These are phyloP conservation scores for Listrodromus nycthemerus DNA, from an alignment of 2,888 invertebrate genomes.

Conservation along the genomic window DNA sequence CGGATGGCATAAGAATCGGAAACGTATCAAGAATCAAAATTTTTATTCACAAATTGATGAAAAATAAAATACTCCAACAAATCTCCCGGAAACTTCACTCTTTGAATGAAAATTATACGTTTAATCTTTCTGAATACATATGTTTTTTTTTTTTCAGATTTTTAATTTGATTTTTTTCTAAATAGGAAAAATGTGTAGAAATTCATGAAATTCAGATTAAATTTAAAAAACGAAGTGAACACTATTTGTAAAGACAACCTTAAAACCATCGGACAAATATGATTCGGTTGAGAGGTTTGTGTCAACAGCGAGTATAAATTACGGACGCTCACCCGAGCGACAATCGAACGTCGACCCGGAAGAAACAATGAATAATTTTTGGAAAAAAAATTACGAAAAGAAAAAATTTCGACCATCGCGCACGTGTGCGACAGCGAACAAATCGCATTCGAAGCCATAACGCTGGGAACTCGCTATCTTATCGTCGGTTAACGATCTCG, in stretches of 20 bases:
- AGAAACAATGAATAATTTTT: constrained; percentile 18
- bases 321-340: constrained; percentile 22
- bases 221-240: too few relatives aligned
- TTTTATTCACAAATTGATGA: too few relatives aligned
- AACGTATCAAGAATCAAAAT: too few relatives aligned
- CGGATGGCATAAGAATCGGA: too few relatives aligned
- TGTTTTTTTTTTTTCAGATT: too few relatives aligned
- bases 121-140: too few relatives aligned
- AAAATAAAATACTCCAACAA: too few relatives aligned
- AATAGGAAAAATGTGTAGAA: not conserved
- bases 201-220: not conserved
- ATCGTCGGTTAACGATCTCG: constrained; percentile 41
- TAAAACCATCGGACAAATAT: not conserved
- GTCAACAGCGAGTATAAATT: constrained; percentile 14
- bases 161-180: too few relatives aligned
- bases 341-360: constrained; percentile 59
- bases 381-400: not conserved
- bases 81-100: too few relatives aligned
- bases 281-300: not conserved
- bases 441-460: constrained; percentile 17
- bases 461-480: constrained; percentile 45
- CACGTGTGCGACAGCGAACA: not conserved
- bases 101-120: too few relatives aligned
- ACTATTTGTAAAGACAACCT: not conserved
- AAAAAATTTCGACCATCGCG: constrained; percentile 16